phyloP scores from a whole-genome alignment of 2,888 invertebrate genomes.

The Nemurella pictetii region DNA sequence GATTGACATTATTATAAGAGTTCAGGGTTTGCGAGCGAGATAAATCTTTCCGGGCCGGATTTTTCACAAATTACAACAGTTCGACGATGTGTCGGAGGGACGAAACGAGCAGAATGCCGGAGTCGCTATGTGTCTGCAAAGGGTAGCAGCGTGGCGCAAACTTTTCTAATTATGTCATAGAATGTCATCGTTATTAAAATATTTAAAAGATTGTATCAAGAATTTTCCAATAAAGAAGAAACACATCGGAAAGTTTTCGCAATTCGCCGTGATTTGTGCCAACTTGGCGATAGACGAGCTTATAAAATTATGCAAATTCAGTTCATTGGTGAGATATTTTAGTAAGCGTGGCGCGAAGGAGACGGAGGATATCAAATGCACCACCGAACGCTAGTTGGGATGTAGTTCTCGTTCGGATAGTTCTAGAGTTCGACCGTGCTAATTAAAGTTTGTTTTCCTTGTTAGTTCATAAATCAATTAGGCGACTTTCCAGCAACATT shows the following conservation, averaged over 20 bases:
- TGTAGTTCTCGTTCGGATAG: not conserved
- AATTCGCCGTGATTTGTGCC: not conserved
- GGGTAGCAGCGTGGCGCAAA: not conserved
- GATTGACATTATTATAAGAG: not conserved
- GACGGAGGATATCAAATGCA: not conserved
- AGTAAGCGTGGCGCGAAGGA: not conserved
- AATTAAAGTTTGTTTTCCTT: not conserved
- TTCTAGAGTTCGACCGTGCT: not conserved
- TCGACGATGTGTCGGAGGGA: not conserved
- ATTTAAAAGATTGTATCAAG: not conserved
- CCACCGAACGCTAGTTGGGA: not conserved
- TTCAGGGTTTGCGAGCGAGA: not conserved
- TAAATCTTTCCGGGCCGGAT: not conserved
- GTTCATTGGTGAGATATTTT: not conserved
- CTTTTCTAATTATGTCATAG: not conserved
- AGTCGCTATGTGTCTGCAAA: not conserved
- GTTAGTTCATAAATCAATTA: not conserved
- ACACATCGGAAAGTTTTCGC: not conserved
- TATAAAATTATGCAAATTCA: not conserved
- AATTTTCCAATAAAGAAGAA: not conserved
- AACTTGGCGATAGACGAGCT: not conserved
- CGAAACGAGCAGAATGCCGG: not conserved
- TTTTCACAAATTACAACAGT: not conserved
- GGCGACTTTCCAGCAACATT: not conserved
- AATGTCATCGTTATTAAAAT: not conserved